Percentiles rank a stretch among this genome's conserved stretches.
phyloP scores from a whole-genome alignment of 2,797 vertebrate species.

The Scarus forsteni region DNA sequence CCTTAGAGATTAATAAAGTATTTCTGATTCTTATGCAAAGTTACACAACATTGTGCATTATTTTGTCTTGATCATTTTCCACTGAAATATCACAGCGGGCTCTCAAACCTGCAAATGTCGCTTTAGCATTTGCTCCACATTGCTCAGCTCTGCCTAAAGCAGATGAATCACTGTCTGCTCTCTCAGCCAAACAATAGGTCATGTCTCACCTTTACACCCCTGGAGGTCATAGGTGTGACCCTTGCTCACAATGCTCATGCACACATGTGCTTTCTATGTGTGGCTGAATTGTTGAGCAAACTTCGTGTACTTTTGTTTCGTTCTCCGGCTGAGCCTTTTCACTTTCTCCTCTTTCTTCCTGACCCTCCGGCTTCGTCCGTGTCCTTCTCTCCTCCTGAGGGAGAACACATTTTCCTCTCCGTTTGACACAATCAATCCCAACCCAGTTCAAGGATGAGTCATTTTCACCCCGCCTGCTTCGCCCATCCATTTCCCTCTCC shows the following conservation, averaged over 20 bases:
- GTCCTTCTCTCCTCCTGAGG: slow-evolving; percentile 50
- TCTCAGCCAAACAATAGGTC: neutral
- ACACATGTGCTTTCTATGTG: neutral
- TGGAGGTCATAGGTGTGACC: neutral
- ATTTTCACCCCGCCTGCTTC: slow-evolving; percentile 28
- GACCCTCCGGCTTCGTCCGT: slow-evolving; percentile 23
- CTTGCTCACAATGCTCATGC: neutral
- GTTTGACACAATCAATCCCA: slow-evolving; percentile 70
- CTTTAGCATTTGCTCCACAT: no score
- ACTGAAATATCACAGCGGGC: no score
- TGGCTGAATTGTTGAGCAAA: neutral
- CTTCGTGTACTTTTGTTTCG: slow-evolving; percentile 3
- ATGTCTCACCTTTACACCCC: neutral
- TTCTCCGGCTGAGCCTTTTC: slow-evolving; percentile 24
- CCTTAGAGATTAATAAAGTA: no score
- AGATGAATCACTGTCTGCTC: neutral
- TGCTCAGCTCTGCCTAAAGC: no score
- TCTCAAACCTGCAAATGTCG: no score
- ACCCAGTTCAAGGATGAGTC: slow-evolving; percentile 66
- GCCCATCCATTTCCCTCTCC: slow-evolving; percentile 1
- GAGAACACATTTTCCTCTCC: slow-evolving; percentile 66
- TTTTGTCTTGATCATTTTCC: no score
- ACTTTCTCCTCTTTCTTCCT: slow-evolving; percentile 9
- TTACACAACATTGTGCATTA: no score
- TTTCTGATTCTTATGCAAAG: no score